A percentile compares a stretch with the other conserved stretches of the same genome.
Evolutionary conservation across 2,797 vertebrate species (phyloP).

Genomic region (Chloroceryle inda): DNA sequence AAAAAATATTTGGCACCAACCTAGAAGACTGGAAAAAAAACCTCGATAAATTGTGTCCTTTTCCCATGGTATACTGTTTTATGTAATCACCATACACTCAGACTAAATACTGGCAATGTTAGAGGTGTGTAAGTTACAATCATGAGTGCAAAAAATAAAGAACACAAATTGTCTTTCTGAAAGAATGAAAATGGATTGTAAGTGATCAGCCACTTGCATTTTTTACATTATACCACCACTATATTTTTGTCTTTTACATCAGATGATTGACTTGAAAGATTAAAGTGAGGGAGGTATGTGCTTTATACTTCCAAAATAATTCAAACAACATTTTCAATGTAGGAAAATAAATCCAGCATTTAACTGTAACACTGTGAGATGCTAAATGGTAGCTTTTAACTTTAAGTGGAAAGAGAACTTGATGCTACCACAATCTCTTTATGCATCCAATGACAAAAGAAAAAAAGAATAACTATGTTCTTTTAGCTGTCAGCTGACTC

Average conservation of each 20-base stretch:
- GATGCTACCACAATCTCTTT: slow-evolving; percentile 60
- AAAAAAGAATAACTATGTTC: not conserved
- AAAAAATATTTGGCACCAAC: slow-evolving; percentile 85
- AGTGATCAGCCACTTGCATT: slow-evolving; percentile 2
- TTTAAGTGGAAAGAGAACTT: slow-evolving; percentile 33
- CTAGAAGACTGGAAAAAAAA: slow-evolving; percentile 79
- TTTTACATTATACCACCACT: slow-evolving; percentile 18
- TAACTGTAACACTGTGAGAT: not conserved
- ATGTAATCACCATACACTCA: slow-evolving; percentile 70
- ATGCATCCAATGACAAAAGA: slow-evolving; percentile 33
- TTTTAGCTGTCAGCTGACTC: slow-evolving; percentile 58
- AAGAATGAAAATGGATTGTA: slow-evolving; percentile 51
- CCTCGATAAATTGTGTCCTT: slow-evolving; percentile 56
- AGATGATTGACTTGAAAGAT: slow-evolving; percentile 39
- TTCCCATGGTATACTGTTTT: slow-evolving; percentile 45
- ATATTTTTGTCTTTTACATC: slow-evolving; percentile 49
- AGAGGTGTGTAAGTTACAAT: slow-evolving; percentile 73
- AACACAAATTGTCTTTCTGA: slow-evolving; percentile 65
- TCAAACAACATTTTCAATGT: slow-evolving; percentile 1
- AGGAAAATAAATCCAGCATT: slow-evolving; percentile 48
- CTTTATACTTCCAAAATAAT: slow-evolving; percentile 57
- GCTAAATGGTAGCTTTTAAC: slow-evolving; percentile 29
- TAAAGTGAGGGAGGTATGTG: not conserved
- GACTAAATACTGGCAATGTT: slow-evolving; percentile 76
- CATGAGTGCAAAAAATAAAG: slow-evolving; percentile 74